Evolutionary conservation across 2,113 vertebrate species (phyloP).

Genomic region (Ageneiosus marmoratus): DNA sequence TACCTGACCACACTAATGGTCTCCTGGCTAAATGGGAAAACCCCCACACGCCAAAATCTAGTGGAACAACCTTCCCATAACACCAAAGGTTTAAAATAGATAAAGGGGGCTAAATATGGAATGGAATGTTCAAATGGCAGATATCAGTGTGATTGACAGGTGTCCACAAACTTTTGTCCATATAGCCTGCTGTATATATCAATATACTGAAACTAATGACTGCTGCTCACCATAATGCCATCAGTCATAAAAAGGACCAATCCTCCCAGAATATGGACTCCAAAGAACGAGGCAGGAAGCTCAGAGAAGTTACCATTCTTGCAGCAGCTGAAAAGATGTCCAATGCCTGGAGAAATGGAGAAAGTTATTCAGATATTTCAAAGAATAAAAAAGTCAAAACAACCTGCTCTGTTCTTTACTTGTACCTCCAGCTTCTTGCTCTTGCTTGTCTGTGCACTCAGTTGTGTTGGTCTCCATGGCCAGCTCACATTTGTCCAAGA

Average conservation of each 20-base stretch:
- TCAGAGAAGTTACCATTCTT: constrained; percentile 80
- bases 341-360: constrained; percentile 71
- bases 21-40: not conserved
- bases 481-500: constrained; percentile 86
- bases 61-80: not conserved
- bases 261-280: constrained; percentile 88
- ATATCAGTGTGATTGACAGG: not conserved
- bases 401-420: constrained; percentile 9
- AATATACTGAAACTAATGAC: not conserved
- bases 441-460: constrained; percentile 55
- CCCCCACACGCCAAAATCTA: not conserved
- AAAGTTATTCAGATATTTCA: too few relatives aligned
- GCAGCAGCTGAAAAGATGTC: constrained; percentile 85
- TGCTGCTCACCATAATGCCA: constrained; percentile 86
- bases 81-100: not conserved
- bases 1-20: not conserved
- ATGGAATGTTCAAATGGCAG: not conserved
- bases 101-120: not conserved
- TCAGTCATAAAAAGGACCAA: constrained; percentile 95
- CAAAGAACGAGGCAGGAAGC: constrained; percentile 86
- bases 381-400: not conserved
- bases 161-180: not conserved
- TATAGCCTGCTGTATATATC: not conserved
- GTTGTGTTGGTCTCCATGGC: constrained; percentile 79
- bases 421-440: constrained; percentile 63